Base-by-base conservation (phyloP, 2,888 invertebrate genomes). In the Caprella mutica region DNA sequence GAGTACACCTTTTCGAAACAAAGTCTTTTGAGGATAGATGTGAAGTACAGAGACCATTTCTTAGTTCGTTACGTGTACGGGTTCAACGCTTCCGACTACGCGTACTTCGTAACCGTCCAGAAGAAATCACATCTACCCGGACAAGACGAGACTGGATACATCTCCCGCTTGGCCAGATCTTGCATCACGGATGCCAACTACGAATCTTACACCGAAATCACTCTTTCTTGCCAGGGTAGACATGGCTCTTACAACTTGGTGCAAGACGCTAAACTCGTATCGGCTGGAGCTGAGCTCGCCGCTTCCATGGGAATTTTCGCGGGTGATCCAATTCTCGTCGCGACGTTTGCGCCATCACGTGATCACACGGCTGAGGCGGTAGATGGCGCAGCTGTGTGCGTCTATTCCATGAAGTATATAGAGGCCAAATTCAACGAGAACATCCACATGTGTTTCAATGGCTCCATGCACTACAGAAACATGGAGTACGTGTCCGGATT, bases 381-480 rank as follows among this genome's bases (percentile, higher is more conserved):
- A 69, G 72, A 81, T 27, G 83, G 85, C 66, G 92, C 96, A 2
- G 96, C 93, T 0, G 77, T 97, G 68, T 97, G 97, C 76, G 81
- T 93, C 46, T 97, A 86, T 75, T 87, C 92, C 59, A 77, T 97
- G 65, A 82, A 85, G 69, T 86, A 89, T 66, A 88, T 96, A 68
- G 89, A 92, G 72, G 83, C 84, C 67, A 87, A 87, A 72, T 97
- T 97, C 74, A 89, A 88, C 71, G 88, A 92, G 73, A 97, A 96
- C 76, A 92, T 96, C 68, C 92, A 93, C 72, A 86, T 90, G 83
- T 97, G 97, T 75, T 94, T 94, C 72, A 89, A 92, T 74, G 94
- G 94, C 30, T 87, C 86, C 68, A 87, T 88, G 67, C 89, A 87
- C 71, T 87, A 91, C 71, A 82, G 94, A 48, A 91, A 86, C 70